Conservation (phyloP, 1,140 invertebrate species). For the Bombus haemorrhoidalis region DNA sequence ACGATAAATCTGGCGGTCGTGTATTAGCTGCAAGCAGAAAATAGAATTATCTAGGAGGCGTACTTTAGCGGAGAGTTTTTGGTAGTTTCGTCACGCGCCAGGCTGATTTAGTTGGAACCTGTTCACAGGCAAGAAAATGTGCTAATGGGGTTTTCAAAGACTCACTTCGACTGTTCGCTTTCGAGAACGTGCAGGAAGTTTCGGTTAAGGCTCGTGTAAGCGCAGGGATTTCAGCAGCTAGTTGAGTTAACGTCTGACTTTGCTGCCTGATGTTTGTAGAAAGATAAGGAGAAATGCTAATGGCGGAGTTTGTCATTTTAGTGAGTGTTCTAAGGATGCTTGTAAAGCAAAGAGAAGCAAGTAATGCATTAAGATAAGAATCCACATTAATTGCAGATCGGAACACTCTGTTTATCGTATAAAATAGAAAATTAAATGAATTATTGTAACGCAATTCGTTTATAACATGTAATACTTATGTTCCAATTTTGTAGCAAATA, state of each 20-base stretch:
- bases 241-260: conserved; percentile 8
- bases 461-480: too few relatives aligned
- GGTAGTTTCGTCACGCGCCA: conserved; percentile 21
- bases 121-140: not conserved
- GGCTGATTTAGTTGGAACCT: conserved; percentile 10
- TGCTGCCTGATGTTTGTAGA: not conserved
- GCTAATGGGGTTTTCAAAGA: conserved; percentile 12
- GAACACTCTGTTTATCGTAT: too few relatives aligned
- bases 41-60: not conserved
- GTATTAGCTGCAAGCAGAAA: not conserved
- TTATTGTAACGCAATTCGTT: too few relatives aligned
- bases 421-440: too few relatives aligned
- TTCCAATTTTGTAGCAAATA: too few relatives aligned
- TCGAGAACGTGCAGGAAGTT: not conserved
- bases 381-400: too few relatives aligned
- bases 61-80: not conserved
- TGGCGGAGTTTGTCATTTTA: not conserved
- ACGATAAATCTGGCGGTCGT: not conserved
- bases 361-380: too few relatives aligned
- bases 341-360: not conserved
- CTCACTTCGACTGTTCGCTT: conserved; percentile 3
- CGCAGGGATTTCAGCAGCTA: not conserved
- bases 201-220: not conserved
- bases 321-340: not conserved
- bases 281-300: not conserved